Percentiles rank a stretch among this genome's conserved stretches.
These are phyloP conservation scores for Agrochola lychnidis DNA, from an alignment of 2,888 invertebrate species.

Conservation along the genomic window DNA sequence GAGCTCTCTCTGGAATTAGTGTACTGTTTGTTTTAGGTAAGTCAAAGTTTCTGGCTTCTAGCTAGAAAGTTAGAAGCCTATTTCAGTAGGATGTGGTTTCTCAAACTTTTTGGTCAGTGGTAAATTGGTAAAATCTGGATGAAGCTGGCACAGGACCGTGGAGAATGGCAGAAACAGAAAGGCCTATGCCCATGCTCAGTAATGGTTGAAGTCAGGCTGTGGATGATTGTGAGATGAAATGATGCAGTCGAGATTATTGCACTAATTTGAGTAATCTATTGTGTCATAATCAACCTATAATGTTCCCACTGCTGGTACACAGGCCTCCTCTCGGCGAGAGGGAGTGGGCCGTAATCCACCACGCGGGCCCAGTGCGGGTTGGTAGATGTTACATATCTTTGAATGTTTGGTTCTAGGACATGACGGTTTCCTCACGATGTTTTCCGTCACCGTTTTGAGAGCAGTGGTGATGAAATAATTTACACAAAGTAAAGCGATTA, in stretches of 20 bases:
- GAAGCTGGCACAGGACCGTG: background rate
- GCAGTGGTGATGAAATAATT: too few relatives aligned
- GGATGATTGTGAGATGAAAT: background rate
- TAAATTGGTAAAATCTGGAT: background rate
- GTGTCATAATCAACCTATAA: too few relatives aligned
- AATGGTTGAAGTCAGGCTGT: background rate
- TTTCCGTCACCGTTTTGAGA: too few relatives aligned
- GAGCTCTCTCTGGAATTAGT: background rate
- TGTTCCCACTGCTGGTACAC: too few relatives aligned
- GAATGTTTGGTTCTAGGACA: too few relatives aligned
- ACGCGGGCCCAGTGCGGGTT: too few relatives aligned
- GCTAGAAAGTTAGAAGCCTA: background rate
- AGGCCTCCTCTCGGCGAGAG: too few relatives aligned
- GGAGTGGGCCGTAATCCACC: too few relatives aligned
- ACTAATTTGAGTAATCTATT: background rate
- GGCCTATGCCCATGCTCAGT: background rate
- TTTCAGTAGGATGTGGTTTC: background rate
- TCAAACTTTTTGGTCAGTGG: background rate
- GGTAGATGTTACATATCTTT: too few relatives aligned
- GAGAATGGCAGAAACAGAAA: background rate
- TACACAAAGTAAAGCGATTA: too few relatives aligned
- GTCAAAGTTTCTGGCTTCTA: fast-evolving
- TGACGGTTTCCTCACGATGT: too few relatives aligned
- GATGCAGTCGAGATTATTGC: background rate
- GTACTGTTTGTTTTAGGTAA: background rate